These are phyloP conservation scores for Hyles euphorbiae DNA, from an alignment of 1,140 invertebrate genomes.

Conservation along the genomic window DNA sequence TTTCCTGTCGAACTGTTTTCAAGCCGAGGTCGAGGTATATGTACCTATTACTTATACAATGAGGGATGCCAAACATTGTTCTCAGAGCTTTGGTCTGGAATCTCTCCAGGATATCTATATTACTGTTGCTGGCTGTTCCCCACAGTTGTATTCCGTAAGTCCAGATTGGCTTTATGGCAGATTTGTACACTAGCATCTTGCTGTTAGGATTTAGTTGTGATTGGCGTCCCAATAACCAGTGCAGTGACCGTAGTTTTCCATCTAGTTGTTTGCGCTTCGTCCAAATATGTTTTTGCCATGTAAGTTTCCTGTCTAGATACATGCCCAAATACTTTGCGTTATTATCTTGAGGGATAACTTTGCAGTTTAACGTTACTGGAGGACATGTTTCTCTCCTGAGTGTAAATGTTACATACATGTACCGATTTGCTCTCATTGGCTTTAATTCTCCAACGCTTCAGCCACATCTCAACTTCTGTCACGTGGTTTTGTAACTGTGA, in stretches of 20 bases:
- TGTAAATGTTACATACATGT: conserved; percentile 35
- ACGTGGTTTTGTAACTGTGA: conserved; percentile 10
- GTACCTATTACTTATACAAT: too few species aligned
- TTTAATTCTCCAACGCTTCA: conserved; percentile 34
- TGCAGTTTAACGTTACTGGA: too few species aligned
- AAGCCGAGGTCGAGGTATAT: too few species aligned
- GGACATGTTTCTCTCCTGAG: conserved; percentile 23
- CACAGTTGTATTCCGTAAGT: conserved; percentile 26
- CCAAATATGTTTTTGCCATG: too few species aligned
- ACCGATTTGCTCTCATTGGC: conserved; percentile 33
- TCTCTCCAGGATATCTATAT: conserved; percentile 8
- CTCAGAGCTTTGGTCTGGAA: conserved; percentile 4
- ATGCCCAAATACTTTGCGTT: conserved; percentile 17
- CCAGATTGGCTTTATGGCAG: conserved; percentile 19
- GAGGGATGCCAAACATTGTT: background rate
- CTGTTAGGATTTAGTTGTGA: background rate
- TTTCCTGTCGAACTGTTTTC: too few species aligned
- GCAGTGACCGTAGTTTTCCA: conserved; percentile 1
- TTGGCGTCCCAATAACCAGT: conserved; percentile 12
- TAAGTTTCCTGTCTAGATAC: too few species aligned
- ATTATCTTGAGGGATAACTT: conserved; percentile 12
- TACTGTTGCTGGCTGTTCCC: conserved; percentile 32
- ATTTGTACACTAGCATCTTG: conserved; percentile 18
- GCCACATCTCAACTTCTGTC: conserved; percentile 8
- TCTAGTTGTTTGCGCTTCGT: too few species aligned